A percentile compares a stretch with the other conserved stretches of the same genome.
Evolutionary conservation across 2,797 vertebrate species (phyloP).

Genomic region (Karalla daura): DNA sequence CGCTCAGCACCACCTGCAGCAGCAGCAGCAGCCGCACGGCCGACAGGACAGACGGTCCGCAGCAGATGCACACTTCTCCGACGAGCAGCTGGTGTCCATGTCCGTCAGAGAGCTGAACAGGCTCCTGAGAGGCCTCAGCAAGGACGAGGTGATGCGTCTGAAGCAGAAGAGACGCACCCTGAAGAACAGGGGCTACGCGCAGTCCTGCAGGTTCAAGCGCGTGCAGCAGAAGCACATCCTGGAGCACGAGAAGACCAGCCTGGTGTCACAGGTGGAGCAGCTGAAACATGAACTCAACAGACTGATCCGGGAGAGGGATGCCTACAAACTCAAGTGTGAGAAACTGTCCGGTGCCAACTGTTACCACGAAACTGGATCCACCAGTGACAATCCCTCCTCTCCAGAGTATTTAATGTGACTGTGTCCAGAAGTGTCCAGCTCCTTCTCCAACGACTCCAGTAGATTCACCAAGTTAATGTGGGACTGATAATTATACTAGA

Average conservation of each 20-base stretch:
- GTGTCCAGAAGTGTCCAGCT: slow-evolving; percentile 45
- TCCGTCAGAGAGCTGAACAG: slow-evolving; percentile 97
- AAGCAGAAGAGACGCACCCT: slow-evolving; percentile 99
- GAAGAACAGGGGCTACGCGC: slow-evolving; percentile 98
- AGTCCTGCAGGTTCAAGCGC: slow-evolving; percentile 97
- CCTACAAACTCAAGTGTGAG: slow-evolving; percentile 98
- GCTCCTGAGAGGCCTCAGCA: slow-evolving; percentile 94
- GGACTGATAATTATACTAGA: slow-evolving; percentile 53
- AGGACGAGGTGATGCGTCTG: slow-evolving; percentile 97
- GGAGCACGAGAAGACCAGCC: slow-evolving; percentile 97
- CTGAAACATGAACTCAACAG: slow-evolving; percentile 96
- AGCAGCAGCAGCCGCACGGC: slow-evolving; percentile 70
- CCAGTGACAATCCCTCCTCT: slow-evolving; percentile 96
- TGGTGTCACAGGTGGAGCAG: slow-evolving; percentile 96
- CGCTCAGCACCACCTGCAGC: slow-evolving; percentile 81
- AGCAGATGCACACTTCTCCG: slow-evolving; percentile 91
- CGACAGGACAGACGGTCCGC: slow-evolving; percentile 67
- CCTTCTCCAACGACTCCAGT: slow-evolving; percentile 31
- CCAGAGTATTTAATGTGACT: slow-evolving; percentile 97
- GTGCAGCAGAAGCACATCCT: slow-evolving; percentile 97
- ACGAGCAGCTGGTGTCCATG: slow-evolving; percentile 98
- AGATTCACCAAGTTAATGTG: slow-evolving; percentile 40
- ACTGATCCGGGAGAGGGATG: slow-evolving; percentile 94
- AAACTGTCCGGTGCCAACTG: slow-evolving; percentile 92
- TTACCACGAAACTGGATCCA: slow-evolving; percentile 94